Evolutionary conservation across 2,113 vertebrate species (phyloP).

Genomic region (Typhlomys cinereus): DNA sequence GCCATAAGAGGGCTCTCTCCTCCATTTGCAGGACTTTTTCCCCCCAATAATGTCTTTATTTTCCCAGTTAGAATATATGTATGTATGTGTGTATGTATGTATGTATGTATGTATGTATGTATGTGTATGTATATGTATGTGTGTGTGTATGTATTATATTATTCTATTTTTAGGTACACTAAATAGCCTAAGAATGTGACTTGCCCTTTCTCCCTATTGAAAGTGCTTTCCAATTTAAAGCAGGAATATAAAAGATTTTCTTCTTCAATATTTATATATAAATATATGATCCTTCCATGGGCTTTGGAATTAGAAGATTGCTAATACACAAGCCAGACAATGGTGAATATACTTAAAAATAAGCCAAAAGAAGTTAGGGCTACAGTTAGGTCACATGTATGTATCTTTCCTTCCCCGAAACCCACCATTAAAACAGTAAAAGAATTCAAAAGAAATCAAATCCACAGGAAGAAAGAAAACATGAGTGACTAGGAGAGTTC

Average conservation of each 20-base stretch:
- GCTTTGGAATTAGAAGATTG: not conserved
- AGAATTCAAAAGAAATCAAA: not conserved
- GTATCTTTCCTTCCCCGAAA: not conserved
- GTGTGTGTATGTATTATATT: no score
- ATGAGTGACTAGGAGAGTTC: not conserved
- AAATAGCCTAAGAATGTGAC: not conserved
- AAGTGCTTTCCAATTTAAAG: conserved; percentile 17
- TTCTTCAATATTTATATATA: conserved; percentile 5
- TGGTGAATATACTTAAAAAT: not conserved
- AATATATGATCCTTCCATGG: not conserved
- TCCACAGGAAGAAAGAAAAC: not conserved
- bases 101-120: no score
- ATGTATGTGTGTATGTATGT: no score
- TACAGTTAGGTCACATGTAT: not conserved
- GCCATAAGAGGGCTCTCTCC: not conserved
- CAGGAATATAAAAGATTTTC: not conserved
- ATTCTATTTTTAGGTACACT: not conserved
- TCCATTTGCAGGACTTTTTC: not conserved
- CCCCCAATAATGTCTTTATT: no score
- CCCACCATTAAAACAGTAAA: not conserved
- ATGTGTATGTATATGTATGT: no score
- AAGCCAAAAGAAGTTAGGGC: not conserved
- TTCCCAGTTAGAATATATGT: no score
- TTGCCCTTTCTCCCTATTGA: not conserved
- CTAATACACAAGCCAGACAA: not conserved